Percentiles rank a stretch among this genome's conserved stretches.
Evolutionary conservation across 1,140 invertebrate genomes (phyloP).

Genomic region (Caenorhabditis inopinata): DNA sequence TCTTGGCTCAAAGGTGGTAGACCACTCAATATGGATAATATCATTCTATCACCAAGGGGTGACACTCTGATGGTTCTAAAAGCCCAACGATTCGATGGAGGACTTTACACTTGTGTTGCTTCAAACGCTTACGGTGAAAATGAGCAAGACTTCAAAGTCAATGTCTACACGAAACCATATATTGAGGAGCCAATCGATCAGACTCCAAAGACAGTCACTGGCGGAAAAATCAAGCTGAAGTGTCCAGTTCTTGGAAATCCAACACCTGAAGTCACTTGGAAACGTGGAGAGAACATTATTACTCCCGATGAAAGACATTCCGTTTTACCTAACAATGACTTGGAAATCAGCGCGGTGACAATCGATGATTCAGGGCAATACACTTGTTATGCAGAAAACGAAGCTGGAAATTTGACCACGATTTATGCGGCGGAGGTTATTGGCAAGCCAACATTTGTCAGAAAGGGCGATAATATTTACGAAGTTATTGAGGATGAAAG

Average conservation of each 20-base stretch:
- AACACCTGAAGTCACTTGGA: slow-evolving; percentile 64
- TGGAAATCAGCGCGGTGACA: slow-evolving; percentile 45
- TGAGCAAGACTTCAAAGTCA: slow-evolving; percentile 45
- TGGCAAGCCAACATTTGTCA: slow-evolving; percentile 67
- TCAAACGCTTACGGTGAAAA: slow-evolving; percentile 66
- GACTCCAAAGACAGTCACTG: slow-evolving; percentile 59
- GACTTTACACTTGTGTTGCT: slow-evolving; percentile 69
- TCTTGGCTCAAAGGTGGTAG: slow-evolving; percentile 60
- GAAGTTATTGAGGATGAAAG: slow-evolving; percentile 57
- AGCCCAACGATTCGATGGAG: slow-evolving; percentile 67
- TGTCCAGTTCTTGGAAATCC: slow-evolving; percentile 69
- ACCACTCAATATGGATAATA: slow-evolving; percentile 54
- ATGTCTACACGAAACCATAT: slow-evolving; percentile 56
- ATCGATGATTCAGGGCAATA: slow-evolving; percentile 68
- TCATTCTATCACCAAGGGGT: slow-evolving; percentile 67
- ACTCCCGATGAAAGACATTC: background rate
- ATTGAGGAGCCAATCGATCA: slow-evolving; percentile 62
- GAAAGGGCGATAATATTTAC: slow-evolving; percentile 54
- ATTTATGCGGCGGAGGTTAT: slow-evolving; percentile 69
- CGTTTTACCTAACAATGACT: slow-evolving; percentile 14
- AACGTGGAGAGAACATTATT: slow-evolving; percentile 19
- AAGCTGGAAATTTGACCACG: slow-evolving; percentile 68
- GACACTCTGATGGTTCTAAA: slow-evolving; percentile 67
- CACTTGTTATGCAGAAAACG: slow-evolving; percentile 70
- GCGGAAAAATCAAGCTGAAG: slow-evolving; percentile 66